phyloP scores from a whole-genome alignment of 1,140 invertebrate species.

The Drosophila insularis region DNA sequence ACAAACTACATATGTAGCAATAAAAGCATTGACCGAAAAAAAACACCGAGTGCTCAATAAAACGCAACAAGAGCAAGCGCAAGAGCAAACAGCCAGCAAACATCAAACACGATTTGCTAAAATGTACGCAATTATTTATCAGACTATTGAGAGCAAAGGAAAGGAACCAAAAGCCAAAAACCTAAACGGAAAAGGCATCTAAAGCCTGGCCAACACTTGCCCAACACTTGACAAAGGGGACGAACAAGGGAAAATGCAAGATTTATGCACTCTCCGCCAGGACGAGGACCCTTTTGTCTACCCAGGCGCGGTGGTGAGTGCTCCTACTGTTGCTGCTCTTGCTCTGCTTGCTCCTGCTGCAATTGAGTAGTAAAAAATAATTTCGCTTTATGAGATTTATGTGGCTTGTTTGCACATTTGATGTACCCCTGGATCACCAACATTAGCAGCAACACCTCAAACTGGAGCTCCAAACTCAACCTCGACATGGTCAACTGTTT shows the following conservation, averaged over 20 bases:
- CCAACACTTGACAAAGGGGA: conserved; percentile 2
- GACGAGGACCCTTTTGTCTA: conserved; percentile 49
- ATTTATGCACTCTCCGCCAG: conserved; percentile 57
- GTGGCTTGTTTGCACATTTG: conserved; percentile 81
- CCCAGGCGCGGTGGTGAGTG: conserved; percentile 17
- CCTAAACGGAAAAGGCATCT: conserved; percentile 29
- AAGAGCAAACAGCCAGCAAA: conserved; percentile 63
- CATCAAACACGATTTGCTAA: conserved; percentile 81
- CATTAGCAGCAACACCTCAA: conserved; percentile 54
- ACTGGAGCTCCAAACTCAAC: not conserved
- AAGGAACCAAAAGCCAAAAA: conserved; percentile 37
- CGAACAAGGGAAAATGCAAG: conserved; percentile 29
- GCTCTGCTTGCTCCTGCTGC: conserved; percentile 52
- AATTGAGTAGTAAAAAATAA: conserved; percentile 81
- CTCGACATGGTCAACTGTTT: not conserved
- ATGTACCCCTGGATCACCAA: conserved; percentile 52
- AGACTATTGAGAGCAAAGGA: conserved; percentile 48
- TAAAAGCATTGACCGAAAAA: conserved; percentile 69
- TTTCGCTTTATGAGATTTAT: conserved; percentile 79
- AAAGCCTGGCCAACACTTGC: conserved; percentile 22
- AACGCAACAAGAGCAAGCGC: conserved; percentile 48
- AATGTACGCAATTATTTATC: conserved; percentile 82
- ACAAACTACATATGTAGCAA: conserved; percentile 78
- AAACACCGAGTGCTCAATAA: conserved; percentile 48
- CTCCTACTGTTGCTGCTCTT: conserved; percentile 25